phyloP scores from a whole-genome alignment of 2,888 invertebrate genomes.

The Lithophane socia region DNA sequence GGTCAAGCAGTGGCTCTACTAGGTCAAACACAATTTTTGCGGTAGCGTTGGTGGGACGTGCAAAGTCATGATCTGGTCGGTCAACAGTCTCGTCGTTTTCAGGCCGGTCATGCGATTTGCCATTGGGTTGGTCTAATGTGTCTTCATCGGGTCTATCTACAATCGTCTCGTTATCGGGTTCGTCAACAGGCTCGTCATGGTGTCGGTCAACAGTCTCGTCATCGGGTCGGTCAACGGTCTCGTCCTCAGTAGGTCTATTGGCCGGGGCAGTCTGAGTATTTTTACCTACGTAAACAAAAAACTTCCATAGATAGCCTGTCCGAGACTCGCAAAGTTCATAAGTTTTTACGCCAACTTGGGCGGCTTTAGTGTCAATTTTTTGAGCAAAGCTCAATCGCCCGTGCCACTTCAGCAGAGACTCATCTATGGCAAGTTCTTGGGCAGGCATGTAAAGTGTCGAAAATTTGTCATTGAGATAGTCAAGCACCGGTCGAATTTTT shows the following conservation, averaged over 20 bases:
- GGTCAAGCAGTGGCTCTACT: slow-evolving; percentile 51
- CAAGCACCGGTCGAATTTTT: no score
- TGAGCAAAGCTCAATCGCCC: slow-evolving; percentile 62
- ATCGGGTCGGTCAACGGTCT: neutral
- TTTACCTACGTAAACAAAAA: slow-evolving; percentile 15
- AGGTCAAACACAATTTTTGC: slow-evolving; percentile 60
- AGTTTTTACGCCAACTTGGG: slow-evolving; percentile 23
- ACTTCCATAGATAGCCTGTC: slow-evolving; percentile 36
- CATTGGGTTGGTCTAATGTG: neutral
- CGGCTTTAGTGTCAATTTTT: slow-evolving; percentile 56
- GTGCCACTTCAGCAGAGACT: slow-evolving; percentile 66
- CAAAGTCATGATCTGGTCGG: neutral
- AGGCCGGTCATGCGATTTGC: neutral
- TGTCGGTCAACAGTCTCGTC: neutral
- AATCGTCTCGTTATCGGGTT: neutral
- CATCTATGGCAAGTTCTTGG: slow-evolving; percentile 68
- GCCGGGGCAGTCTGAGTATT: neutral
- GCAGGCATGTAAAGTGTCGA: no score
- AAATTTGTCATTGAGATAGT: no score
- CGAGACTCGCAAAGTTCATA: slow-evolving; percentile 34
- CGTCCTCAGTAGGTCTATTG: neutral
- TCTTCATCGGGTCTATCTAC: neutral
- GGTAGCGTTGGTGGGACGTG: slow-evolving; percentile 41
- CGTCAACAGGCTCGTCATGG: neutral
- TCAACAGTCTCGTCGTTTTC: neutral